Conservation (phyloP, 2,113 vertebrate genomes). For the Donacobius atricapilla region DNA sequence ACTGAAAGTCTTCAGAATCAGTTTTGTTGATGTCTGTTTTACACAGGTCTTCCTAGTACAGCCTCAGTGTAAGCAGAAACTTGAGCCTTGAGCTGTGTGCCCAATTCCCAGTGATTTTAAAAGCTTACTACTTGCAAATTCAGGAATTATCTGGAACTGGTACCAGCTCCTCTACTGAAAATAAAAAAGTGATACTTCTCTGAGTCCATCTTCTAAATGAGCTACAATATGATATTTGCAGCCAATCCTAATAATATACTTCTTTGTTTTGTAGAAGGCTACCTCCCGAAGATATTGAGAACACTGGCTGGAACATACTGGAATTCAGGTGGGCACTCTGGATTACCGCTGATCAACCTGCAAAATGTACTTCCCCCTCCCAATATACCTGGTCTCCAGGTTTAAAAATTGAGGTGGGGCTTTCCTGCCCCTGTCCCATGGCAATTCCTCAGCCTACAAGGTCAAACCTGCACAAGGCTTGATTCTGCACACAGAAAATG, state of each 20-base stretch:
- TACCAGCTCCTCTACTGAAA: background rate
- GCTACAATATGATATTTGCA: background rate
- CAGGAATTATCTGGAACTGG: background rate
- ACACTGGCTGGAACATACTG: background rate
- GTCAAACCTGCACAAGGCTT: background rate
- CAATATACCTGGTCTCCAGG: background rate
- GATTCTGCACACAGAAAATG: background rate
- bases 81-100: background rate
- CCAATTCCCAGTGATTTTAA: background rate
- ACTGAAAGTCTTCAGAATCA: background rate
- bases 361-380: background rate
- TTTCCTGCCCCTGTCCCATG: background rate
- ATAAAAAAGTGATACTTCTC: background rate
- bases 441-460: background rate
- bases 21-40: background rate
- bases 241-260: rapidly evolving
- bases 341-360: background rate
- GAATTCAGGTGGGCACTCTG: background rate
- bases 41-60: background rate
- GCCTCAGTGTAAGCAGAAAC: background rate
- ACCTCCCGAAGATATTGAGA: background rate
- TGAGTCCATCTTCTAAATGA: background rate
- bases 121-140: background rate
- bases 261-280: background rate
- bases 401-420: rapidly evolving